Evolutionary conservation across 2,113 vertebrate genomes (phyloP), one percentile per base, ranked within the genome.

Genomic region (Gobiocypris rarus): DNA sequence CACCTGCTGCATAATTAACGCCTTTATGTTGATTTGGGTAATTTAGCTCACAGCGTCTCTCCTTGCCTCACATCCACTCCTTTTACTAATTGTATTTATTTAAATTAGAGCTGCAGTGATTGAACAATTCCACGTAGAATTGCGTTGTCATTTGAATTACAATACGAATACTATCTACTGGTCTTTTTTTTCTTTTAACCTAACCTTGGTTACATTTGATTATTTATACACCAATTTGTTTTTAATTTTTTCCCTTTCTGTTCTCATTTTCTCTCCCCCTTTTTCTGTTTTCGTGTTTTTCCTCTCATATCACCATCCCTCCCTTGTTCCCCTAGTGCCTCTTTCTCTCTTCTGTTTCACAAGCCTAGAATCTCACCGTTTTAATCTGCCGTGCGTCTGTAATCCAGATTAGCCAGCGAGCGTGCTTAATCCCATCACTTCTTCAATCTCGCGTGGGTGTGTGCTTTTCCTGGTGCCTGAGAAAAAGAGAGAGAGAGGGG

Each of bases 391-490:
- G 56, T 92, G 92, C 91, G 88, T 86, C 92, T 91, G 91, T 93
- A 93, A 95, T 91, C 91, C 93, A 94, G 93, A 95, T 95, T 94
- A 94, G 91, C 93, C 70, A 86, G 90, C 89, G 91, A 92, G 91
- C 86, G 88, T 89, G 90, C 90, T 92, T 95, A 95, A 94, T 94
- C 93, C 90, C 89, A 93, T 93, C 93, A 92, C 92, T 92, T 90
- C 89, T 81, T 85, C 93, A 91, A 92, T 92, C 92, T 90, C 14
- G 38, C 71, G 89, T 91, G 91, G 91, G 90, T 90, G 91, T 91
- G 89, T 90, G 90, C 92, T 91, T 93, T 93, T 92, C 89, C 92
- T 91, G 89, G 85, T 87, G 85, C 85, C 87, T 77, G 84, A 84
- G 86, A 83, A 86, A 84, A 76, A 87, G 70, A 17, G 85, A 80